These are phyloP conservation scores for Canis aureus DNA, from an alignment of 2,113 vertebrate genomes.

Conservation along the genomic window DNA sequence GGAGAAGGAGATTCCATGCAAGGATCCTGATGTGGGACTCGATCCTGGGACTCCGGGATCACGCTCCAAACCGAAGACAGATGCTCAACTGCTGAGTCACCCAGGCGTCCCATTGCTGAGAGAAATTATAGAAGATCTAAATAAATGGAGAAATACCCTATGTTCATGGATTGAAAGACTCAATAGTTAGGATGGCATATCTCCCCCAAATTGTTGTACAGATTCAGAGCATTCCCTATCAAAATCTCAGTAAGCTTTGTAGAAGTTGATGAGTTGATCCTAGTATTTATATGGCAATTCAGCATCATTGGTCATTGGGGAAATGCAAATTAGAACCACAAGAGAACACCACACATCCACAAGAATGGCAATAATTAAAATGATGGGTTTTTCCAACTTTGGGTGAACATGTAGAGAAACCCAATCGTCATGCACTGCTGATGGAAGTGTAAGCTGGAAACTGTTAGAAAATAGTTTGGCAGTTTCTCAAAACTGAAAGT, in stretches of 20 bases:
- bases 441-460: background rate
- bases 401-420: background rate
- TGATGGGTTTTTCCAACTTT: background rate
- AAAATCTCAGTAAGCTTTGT: background rate
- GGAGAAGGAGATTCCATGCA: no score
- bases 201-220: background rate
- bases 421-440: background rate
- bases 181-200: background rate
- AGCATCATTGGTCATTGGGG: background rate
- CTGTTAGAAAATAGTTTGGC: background rate
- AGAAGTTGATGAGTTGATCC: background rate
- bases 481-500: conserved; percentile 27
- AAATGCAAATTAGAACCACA: conserved; percentile 6
- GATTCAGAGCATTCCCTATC: background rate
- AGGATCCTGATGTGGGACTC: no score
- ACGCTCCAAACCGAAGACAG: no score
- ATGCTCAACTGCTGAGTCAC: no score
- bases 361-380: background rate
- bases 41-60: no score
- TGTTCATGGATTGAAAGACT: background rate
- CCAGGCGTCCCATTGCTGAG: background rate
- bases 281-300: conserved; percentile 39
- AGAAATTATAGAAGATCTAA: background rate
- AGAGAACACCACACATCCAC: background rate
- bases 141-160: background rate